These are phyloP conservation scores for Upupa epops DNA, from an alignment of 2,113 vertebrate species.

Conservation along the genomic window DNA sequence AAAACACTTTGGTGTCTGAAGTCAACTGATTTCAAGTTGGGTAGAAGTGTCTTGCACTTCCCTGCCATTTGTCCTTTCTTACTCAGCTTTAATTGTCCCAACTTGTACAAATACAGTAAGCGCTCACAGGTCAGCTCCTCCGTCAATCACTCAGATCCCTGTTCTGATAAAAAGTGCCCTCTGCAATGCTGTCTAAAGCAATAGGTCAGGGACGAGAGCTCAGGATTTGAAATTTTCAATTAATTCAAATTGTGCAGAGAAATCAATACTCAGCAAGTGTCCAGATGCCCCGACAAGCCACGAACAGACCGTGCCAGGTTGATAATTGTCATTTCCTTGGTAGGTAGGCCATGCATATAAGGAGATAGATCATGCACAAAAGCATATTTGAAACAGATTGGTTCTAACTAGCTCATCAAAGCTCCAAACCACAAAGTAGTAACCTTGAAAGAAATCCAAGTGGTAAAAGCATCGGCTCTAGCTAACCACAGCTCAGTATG, in stretches of 20 bases:
- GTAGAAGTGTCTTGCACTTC: not conserved
- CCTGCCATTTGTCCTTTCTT: not conserved
- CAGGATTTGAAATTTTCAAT: not conserved
- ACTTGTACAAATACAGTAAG: not conserved
- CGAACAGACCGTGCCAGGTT: not conserved
- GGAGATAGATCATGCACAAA: not conserved
- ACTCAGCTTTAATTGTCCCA: not conserved
- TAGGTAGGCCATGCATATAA: not conserved
- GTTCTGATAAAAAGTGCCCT: not conserved
- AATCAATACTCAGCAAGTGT: not conserved
- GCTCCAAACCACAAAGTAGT: not conserved
- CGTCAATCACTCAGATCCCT: not conserved
- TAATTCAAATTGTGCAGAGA: not conserved
- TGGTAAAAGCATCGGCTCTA: not conserved
- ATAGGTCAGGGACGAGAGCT: not conserved
- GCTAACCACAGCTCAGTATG: not conserved
- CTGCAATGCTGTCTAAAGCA: not conserved
- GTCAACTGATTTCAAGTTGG: not conserved
- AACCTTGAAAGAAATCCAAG: not conserved
- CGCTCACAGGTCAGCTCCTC: not conserved
- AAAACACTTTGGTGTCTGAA: not conserved
- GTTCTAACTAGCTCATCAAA: not conserved
- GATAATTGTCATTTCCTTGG: not conserved
- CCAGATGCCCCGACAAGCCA: not conserved
- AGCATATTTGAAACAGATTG: not conserved